A percentile compares a stretch with the other conserved stretches of the same genome.
phyloP scores from a whole-genome alignment of 2,113 vertebrate genomes.

The Phylloscopus whistleri region DNA sequence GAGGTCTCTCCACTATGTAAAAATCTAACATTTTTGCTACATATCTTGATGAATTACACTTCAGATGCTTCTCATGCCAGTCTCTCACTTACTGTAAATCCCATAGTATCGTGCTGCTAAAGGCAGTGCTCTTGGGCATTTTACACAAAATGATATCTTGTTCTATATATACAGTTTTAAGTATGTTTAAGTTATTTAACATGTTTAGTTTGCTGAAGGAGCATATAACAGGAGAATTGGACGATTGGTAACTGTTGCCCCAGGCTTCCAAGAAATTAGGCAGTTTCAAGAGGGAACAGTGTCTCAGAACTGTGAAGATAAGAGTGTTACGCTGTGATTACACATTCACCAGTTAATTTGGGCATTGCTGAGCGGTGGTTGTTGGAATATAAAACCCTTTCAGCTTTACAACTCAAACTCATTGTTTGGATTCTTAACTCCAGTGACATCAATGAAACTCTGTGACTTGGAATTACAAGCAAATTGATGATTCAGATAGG shows the following conservation, averaged over 20 bases:
- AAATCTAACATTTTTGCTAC: neutral
- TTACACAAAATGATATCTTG: neutral
- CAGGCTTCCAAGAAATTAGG: neutral
- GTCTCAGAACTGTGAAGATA: neutral
- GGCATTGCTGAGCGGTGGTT: neutral
- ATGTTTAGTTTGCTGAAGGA: neutral
- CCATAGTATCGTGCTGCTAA: neutral
- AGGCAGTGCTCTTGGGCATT: neutral
- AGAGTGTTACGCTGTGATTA: neutral
- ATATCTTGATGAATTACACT: neutral
- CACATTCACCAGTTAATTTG: neutral
- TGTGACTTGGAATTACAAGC: neutral
- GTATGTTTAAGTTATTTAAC: neutral
- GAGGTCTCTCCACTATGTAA: neutral
- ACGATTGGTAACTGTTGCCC: neutral
- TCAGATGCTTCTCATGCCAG: neutral
- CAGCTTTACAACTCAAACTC: neutral
- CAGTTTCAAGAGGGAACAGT: neutral
- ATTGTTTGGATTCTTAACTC: neutral
- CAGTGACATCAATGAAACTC: neutral
- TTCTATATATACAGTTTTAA: neutral
- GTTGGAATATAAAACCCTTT: neutral
- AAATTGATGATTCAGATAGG: neutral
- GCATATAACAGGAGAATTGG: neutral
- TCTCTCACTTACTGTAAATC: neutral